Evolutionary conservation across 2,797 vertebrate genomes (phyloP).

Genomic region (Erpetoichthys calabaricus): DNA sequence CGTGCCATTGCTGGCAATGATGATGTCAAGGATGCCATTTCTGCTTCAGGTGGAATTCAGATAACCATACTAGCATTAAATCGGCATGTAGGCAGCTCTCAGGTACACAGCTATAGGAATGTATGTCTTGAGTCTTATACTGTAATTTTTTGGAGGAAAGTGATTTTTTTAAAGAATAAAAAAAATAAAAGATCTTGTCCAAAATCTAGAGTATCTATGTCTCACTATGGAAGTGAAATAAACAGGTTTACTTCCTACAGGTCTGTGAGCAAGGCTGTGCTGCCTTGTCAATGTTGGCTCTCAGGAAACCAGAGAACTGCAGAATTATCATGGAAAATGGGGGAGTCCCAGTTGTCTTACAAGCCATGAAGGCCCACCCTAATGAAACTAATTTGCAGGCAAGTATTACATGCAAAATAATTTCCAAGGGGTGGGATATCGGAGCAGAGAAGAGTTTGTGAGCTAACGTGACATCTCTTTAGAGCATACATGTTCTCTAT

Average conservation of each 20-base stretch:
- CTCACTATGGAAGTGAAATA: too few relatives aligned
- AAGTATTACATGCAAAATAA: background rate
- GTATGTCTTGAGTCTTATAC: background rate
- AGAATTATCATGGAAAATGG: slow-evolving; percentile 74
- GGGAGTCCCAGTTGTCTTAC: slow-evolving; percentile 64
- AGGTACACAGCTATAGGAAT: slow-evolving; percentile 41
- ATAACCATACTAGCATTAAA: slow-evolving; percentile 76
- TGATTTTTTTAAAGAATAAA: too few relatives aligned
- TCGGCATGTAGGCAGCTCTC: slow-evolving; percentile 58
- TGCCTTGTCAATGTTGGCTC: slow-evolving; percentile 66
- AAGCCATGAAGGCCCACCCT: slow-evolving; percentile 76
- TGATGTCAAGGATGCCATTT: slow-evolving; percentile 79
- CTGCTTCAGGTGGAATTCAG: slow-evolving; percentile 61
- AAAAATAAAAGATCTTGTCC: too few relatives aligned
- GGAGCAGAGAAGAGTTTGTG: too few relatives aligned
- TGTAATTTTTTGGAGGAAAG: too few relatives aligned
- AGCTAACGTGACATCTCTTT: too few relatives aligned
- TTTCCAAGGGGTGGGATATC: fast-evolving
- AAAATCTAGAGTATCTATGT: too few relatives aligned
- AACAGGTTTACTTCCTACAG: slow-evolving; percentile 28
- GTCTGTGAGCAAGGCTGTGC: slow-evolving; percentile 86
- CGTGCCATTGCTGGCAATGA: slow-evolving; percentile 81
- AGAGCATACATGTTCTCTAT: too few relatives aligned
- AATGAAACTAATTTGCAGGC: slow-evolving; percentile 68
- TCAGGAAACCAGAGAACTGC: slow-evolving; percentile 86